phyloP scores from a whole-genome alignment of 1,140 invertebrate genomes.

The Steinernema khuongi region DNA sequence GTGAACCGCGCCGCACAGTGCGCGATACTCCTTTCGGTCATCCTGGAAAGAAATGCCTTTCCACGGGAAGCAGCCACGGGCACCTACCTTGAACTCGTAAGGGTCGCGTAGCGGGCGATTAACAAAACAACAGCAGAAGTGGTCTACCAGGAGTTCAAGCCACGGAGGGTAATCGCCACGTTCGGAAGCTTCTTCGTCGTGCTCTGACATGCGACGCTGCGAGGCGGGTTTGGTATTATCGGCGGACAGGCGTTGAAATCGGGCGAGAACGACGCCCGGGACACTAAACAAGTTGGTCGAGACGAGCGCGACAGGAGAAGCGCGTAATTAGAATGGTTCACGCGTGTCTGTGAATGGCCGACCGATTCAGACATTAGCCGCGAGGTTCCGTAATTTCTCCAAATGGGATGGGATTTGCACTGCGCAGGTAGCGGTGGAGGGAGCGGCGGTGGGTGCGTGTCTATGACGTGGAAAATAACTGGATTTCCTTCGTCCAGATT shows the following conservation, averaged over 20 bases:
- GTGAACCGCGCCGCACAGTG: neutral
- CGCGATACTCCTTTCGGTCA: slow-evolving; percentile 1
- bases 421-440: neutral
- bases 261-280: neutral
- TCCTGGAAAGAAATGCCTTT: neutral
- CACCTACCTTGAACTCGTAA: neutral
- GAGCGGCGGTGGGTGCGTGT: neutral
- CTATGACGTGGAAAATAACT: no score
- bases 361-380: slow-evolving; percentile 8
- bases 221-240: neutral
- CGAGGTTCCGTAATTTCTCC: neutral
- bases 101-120: neutral
- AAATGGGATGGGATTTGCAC: neutral
- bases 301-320: neutral
- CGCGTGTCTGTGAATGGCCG: slow-evolving; percentile 2
- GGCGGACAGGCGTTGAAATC: neutral
- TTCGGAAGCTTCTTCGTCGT: neutral
- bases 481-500: no score
- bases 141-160: neutral
- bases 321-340: slow-evolving; percentile 12
- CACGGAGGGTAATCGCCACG: neutral
- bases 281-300: neutral
- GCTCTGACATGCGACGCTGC: neutral
- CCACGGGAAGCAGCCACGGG: neutral
- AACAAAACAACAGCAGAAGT: neutral